Evolutionary conservation across 2,888 invertebrate genomes (phyloP).

Genomic region (Cephus nigrinus): DNA sequence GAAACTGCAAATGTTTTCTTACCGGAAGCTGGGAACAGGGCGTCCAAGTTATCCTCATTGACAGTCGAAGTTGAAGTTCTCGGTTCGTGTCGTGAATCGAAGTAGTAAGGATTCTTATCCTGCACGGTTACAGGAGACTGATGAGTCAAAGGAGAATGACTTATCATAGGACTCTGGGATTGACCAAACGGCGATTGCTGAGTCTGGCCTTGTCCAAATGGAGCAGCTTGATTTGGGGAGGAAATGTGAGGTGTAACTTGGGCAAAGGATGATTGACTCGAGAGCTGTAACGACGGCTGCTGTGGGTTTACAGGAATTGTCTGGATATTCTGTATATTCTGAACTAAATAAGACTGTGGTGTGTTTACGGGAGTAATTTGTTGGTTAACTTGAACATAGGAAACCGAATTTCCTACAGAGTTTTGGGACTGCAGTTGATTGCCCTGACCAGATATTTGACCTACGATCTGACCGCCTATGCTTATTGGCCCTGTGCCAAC

Average conservation of each 20-base stretch:
- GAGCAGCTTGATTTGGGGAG: conserved; percentile 51
- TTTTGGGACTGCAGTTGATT: conserved; percentile 44
- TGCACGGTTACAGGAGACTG: conserved; percentile 62
- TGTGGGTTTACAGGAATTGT: conserved; percentile 39
- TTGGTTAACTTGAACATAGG: conserved; percentile 49
- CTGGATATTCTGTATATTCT: conserved; percentile 30
- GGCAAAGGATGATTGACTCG: conserved; percentile 33
- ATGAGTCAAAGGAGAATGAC: conserved; percentile 55
- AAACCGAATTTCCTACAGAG: conserved; percentile 42
- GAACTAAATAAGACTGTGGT: conserved; percentile 44
- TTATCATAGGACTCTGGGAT: conserved; percentile 56
- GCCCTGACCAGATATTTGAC: conserved; percentile 63
- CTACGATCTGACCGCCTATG: conserved; percentile 61
- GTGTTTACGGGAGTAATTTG: conserved; percentile 46
- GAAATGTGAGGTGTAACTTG: conserved; percentile 48
- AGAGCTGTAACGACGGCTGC: conserved; percentile 35
- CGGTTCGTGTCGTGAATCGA: conserved; percentile 49
- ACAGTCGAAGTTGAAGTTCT: conserved; percentile 31
- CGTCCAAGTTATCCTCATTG: conserved; percentile 69
- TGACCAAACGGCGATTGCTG: conserved; percentile 52
- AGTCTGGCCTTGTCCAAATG: conserved; percentile 45
- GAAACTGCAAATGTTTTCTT: conserved; percentile 17
- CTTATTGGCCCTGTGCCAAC: conserved; percentile 60
- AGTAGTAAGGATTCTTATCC: conserved; percentile 55
- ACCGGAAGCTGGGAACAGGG: conserved; percentile 74